Evolutionary conservation across 2,888 invertebrate genomes (phyloP).

Genomic region (Catocala fraxini): DNA sequence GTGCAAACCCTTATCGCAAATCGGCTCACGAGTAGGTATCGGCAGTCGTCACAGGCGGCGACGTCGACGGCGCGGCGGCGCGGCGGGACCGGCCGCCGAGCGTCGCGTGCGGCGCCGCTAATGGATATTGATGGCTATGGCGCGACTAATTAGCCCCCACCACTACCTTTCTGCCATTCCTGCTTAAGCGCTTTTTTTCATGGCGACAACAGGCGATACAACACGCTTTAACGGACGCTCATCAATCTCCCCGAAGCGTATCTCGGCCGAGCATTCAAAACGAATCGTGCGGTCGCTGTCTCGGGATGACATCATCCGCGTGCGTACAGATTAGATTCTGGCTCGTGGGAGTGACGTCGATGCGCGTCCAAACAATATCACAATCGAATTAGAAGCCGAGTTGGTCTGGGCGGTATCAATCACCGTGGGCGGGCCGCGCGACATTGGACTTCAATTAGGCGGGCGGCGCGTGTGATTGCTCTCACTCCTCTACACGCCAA

Average conservation of each 20-base stretch:
- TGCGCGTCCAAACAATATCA: conserved; percentile 79
- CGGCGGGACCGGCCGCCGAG: conserved; percentile 54
- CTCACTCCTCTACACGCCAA: conserved; percentile 78
- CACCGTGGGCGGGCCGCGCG: conserved; percentile 84
- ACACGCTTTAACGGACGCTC: conserved; percentile 58
- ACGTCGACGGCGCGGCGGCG: conserved; percentile 52
- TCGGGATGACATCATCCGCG: conserved; percentile 68
- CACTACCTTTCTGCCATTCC: conserved; percentile 65
- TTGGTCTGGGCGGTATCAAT: conserved; percentile 82
- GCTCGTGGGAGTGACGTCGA: conserved; percentile 69
- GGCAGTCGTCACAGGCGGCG: conserved; percentile 62
- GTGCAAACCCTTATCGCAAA: conserved; percentile 75
- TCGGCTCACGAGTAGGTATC: conserved; percentile 66
- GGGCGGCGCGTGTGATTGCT: conserved; percentile 84
- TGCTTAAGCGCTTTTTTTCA: conserved; percentile 62
- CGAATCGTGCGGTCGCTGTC: conserved; percentile 60
- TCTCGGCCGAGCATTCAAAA: conserved; percentile 63
- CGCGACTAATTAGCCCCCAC: conserved; percentile 82
- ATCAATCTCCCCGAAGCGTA: conserved; percentile 67
- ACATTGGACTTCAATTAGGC: conserved; percentile 88
- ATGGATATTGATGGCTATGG: conserved; percentile 86
- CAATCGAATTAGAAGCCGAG: conserved; percentile 82
- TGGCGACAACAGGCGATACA: conserved; percentile 60
- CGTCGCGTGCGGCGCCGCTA: conserved; percentile 86
- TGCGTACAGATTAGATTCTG: conserved; percentile 64